These are phyloP conservation scores for Anaspis maculata DNA, from an alignment of 2,888 invertebrate genomes.

Conservation along the genomic window DNA sequence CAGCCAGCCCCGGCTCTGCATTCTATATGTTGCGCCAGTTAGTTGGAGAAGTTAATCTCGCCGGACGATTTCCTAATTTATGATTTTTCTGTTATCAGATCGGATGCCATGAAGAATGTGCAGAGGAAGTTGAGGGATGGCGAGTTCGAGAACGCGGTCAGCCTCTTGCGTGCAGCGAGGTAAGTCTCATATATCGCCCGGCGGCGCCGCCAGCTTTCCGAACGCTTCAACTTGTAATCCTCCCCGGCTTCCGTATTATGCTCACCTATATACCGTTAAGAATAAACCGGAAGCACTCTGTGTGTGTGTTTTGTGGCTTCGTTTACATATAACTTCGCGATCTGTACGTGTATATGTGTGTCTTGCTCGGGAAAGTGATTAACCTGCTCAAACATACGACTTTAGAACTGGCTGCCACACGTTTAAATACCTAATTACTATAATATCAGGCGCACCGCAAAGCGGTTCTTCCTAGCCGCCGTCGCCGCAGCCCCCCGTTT, in stretches of 20 bases:
- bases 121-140: conserved; percentile 66
- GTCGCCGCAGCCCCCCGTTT: conserved; percentile 19
- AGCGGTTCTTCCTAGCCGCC: conserved; percentile 17
- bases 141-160: conserved; percentile 69
- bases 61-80: too few relatives aligned
- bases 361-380: conserved; percentile 17
- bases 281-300: too few relatives aligned
- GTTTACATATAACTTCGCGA: too few relatives aligned
- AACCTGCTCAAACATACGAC: conserved; percentile 16
- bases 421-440: conserved; percentile 25
- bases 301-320: too few relatives aligned
- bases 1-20: too few relatives aligned
- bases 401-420: conserved; percentile 22
- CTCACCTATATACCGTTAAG: too few relatives aligned
- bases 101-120: conserved; percentile 79
- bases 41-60: too few relatives aligned
- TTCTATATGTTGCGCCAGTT: too few relatives aligned
- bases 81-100: too few relatives aligned
- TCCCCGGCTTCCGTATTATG: neutral
- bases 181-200: too few relatives aligned
- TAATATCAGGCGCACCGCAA: conserved; percentile 22
- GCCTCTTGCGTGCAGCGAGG: conserved; percentile 72
- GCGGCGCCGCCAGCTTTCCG: too few relatives aligned
- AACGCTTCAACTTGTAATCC: conserved; percentile 3
- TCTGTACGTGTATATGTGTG: too few relatives aligned